phyloP scores from a whole-genome alignment of 2,888 invertebrate species.

The Drosophila falleni region DNA sequence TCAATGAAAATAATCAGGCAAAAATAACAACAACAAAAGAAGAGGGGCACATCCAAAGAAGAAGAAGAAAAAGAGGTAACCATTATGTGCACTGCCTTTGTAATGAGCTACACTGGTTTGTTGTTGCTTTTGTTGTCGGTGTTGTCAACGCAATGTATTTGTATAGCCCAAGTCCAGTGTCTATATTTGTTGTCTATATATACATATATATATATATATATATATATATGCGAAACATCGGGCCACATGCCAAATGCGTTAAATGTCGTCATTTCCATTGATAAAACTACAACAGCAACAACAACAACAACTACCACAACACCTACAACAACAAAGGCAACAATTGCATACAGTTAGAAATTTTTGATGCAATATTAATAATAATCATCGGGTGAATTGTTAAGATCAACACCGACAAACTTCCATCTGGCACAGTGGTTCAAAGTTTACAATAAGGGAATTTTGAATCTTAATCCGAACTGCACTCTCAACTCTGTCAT shows the following conservation, averaged over 20 bases:
- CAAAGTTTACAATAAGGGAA: neutral
- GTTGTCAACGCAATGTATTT: conserved; percentile 41
- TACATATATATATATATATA: neutral
- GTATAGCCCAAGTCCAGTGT: conserved; percentile 38
- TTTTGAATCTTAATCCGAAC: neutral
- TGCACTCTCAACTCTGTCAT: neutral
- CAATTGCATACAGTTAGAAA: conserved; percentile 66
- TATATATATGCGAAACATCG: conserved; percentile 16
- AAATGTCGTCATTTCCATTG: conserved; percentile 66
- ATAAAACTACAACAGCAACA: conserved; percentile 27
- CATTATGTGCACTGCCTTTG: conserved; percentile 81
- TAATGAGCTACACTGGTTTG: conserved; percentile 72
- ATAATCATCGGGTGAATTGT: conserved; percentile 36
- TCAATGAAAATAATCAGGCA: conserved; percentile 47
- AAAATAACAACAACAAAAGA: conserved; percentile 20
- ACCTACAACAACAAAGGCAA: conserved; percentile 14
- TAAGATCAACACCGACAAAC: conserved; percentile 10
- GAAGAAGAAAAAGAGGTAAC: conserved; percentile 50
- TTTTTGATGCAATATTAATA: conserved; percentile 41
- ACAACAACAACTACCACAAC: conserved; percentile 1
- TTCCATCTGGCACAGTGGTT: conserved; percentile 46
- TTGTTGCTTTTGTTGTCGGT: conserved; percentile 20
- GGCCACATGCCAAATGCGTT: conserved; percentile 52
- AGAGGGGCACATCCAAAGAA: conserved; percentile 18
- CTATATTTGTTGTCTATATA: conserved; percentile 27